Evolutionary conservation across 2,797 vertebrate species (phyloP).

Genomic region (Sylvia borin): DNA sequence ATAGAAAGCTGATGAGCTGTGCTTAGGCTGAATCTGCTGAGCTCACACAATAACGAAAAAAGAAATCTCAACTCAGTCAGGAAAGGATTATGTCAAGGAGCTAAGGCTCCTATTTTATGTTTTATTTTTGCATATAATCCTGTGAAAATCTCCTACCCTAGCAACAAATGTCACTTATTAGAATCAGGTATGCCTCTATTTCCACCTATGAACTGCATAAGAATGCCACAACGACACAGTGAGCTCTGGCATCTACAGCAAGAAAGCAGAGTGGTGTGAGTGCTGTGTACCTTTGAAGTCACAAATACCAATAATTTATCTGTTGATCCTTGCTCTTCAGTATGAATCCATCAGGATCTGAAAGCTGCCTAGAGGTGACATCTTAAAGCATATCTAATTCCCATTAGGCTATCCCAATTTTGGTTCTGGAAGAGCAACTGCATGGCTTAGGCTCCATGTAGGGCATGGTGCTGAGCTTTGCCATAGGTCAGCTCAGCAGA

Average conservation of each 20-base stretch:
- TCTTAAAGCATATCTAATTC: neutral
- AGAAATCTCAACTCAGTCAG: neutral
- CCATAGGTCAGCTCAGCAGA: neutral
- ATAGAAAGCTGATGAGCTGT: slow-evolving; percentile 5
- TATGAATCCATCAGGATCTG: neutral
- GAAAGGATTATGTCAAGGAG: neutral
- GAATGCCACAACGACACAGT: neutral
- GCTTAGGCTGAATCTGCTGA: slow-evolving; percentile 26
- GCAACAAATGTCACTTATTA: neutral
- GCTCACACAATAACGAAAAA: neutral
- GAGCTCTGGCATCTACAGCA: neutral
- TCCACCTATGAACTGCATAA: neutral
- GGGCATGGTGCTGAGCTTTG: neutral
- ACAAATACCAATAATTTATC: neutral
- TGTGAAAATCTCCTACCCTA: neutral
- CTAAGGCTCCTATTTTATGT: neutral
- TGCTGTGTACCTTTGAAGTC: neutral
- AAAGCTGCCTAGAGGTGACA: neutral
- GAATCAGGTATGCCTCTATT: neutral
- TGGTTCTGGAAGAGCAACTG: neutral
- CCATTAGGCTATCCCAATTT: neutral
- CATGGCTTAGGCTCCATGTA: neutral
- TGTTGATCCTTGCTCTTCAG: neutral
- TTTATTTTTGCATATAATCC: slow-evolving; percentile 16
- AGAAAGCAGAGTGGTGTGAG: neutral